Evolutionary conservation across 1,140 invertebrate genomes (phyloP).

Genomic region (Pectinophora gossypiella): DNA sequence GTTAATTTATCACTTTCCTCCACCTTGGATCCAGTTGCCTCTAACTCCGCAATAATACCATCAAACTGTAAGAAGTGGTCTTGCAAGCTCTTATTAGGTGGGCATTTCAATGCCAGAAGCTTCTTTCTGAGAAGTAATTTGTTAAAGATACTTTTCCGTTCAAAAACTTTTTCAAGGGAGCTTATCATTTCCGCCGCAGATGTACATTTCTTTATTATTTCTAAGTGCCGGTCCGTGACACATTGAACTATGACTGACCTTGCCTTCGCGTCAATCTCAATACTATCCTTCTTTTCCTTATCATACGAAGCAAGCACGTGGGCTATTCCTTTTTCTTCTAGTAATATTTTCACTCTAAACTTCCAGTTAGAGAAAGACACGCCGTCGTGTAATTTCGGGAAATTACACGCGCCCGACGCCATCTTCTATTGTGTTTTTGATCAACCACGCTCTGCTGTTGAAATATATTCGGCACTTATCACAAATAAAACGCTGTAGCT

Average conservation of each 20-base stretch:
- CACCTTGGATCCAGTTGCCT: neutral
- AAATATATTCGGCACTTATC: too few species aligned
- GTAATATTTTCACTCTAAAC: neutral
- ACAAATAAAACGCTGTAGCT: too few species aligned
- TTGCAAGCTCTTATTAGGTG: neutral
- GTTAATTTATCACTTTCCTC: neutral
- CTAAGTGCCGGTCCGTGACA: neutral
- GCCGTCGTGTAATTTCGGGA: neutral
- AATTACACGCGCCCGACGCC: neutral
- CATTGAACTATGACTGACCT: neutral
- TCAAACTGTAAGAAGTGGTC: neutral
- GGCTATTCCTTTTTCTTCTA: neutral
- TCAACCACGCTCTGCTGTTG: neutral
- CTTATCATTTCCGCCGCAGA: neutral
- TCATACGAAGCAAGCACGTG: too few species aligned
- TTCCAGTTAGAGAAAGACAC: neutral
- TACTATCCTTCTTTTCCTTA: neutral
- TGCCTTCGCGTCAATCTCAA: neutral
- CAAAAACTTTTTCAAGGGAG: neutral
- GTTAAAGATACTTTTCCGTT: neutral
- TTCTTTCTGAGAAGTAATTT: neutral
- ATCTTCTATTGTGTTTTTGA: neutral
- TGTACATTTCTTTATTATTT: neutral
- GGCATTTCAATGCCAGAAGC: neutral
- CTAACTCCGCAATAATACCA: neutral